Evolutionary conservation across 1,140 invertebrate species (phyloP).

Genomic region (Heliothis virescens): DNA sequence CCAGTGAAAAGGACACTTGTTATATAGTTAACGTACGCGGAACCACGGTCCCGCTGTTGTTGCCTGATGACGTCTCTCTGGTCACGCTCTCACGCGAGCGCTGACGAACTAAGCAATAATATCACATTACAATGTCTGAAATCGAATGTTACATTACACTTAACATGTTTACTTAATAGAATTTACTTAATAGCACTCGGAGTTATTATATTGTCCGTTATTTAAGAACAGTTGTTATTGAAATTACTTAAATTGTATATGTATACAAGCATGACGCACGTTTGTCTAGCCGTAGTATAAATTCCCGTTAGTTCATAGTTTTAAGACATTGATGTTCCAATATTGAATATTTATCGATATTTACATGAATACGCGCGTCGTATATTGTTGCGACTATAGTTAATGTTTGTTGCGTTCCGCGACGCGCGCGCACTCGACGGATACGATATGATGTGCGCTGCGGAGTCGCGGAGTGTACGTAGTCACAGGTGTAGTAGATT

Average conservation of each 20-base stretch:
- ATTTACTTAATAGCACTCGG: conserved; percentile 9
- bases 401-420: conserved; percentile 24
- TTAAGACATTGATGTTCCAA: conserved; percentile 21
- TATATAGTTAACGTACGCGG: neutral
- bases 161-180: conserved; percentile 26
- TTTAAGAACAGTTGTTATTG: conserved; percentile 20
- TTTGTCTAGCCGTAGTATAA: conserved; percentile 23
- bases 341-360: conserved; percentile 12
- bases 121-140: neutral
- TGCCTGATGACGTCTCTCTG: neutral
- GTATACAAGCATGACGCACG: neutral
- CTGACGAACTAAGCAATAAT: neutral
- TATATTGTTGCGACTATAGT: conserved; percentile 1
- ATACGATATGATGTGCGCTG: no score
- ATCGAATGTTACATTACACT: neutral
- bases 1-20: conserved; percentile 10
- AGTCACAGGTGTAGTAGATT: conserved; percentile 45
- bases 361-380: neutral
- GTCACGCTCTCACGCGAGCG: neutral
- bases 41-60: neutral
- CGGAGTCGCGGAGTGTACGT: neutral
- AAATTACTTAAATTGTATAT: neutral
- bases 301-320: conserved; percentile 18
- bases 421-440: neutral
- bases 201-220: conserved; percentile 6